These are phyloP conservation scores for Nicator chloris DNA, from an alignment of 2,113 vertebrate species.

Conservation along the genomic window DNA sequence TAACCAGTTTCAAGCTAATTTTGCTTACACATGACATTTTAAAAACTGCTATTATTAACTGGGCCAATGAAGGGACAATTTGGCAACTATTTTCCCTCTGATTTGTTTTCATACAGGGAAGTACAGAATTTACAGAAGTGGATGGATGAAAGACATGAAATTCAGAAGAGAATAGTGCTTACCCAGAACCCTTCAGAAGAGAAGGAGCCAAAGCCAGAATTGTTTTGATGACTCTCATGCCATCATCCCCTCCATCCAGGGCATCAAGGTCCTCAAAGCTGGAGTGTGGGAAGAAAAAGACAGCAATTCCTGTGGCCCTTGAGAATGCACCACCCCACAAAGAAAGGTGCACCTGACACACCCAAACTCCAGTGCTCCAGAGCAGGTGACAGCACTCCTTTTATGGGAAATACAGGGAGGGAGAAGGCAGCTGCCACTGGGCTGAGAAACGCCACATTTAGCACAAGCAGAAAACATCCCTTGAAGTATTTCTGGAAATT, in stretches of 20 bases:
- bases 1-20: neutral
- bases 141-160: neutral
- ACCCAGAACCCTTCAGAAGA: slow-evolving; percentile 84
- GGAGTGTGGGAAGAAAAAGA: neutral
- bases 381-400: neutral
- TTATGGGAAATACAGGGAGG: neutral
- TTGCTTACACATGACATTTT: neutral
- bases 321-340: neutral
- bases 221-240: slow-evolving; percentile 81
- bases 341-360: neutral
- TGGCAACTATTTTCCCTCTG: neutral
- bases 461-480: neutral
- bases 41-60: neutral
- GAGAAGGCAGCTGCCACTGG: neutral
- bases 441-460: neutral
- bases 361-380: neutral
- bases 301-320: neutral
- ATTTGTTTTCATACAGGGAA: neutral
- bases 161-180: neutral
- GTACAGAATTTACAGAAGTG: neutral
- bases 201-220: slow-evolving; percentile 81
- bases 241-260: slow-evolving; percentile 88
- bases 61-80: neutral
- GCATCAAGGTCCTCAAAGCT: slow-evolving; percentile 90
- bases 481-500: neutral